Evolutionary conservation across 1,140 invertebrate species (phyloP), one percentile per base, ranked within the genome.

Genomic region (Akabosia matsudoensis): DNA sequence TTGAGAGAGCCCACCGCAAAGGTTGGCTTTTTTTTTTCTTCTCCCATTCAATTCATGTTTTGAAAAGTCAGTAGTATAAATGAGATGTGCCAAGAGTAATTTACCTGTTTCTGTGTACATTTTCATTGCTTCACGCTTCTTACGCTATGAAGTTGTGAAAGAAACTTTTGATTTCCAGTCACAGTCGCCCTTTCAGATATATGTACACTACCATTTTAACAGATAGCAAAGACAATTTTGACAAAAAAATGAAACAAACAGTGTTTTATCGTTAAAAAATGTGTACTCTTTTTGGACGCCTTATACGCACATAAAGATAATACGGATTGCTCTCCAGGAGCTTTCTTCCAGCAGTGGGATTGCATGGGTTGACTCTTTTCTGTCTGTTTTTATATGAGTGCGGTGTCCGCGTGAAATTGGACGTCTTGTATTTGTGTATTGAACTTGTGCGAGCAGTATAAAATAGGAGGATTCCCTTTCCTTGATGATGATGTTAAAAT

Each of bases 401-500:
- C 61, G 61, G 61, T 67, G 61, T 67, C 61, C 61, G 28, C 7
- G 26, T 67, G 61, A 67, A 67, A 67, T 67, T 67, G 61, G 61
- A 67, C 61, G 61, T 67, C 31, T 67, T 67, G 61, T 67, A 28
- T 31, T 31, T 16, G 13, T 16, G 13, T 61, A 61, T 61, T 22
- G 24, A 61, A 61, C 4, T 4, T 61, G 54, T n/a, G 54, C 54
- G 24, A n/a, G n/a, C 24, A n/a, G 24, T 61, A 61, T 61, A 24
- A 24, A n/a, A 22, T 10, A 30, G 30, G 13, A 16, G 61, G n/a
- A n/a, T n/a, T n/a, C n/a, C n/a, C n/a, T n/a, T n/a, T n/a, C n/a
- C n/a, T n/a, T n/a, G n/a, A 67, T 67, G 61, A 67, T 67, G 26
- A 67, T 67, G 61, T 67, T 67, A 67, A 67, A 67, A 31, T 67